Base-by-base conservation (phyloP, 64 coral and sea anemone species). In the Astreopora myriophthalma region DNA sequence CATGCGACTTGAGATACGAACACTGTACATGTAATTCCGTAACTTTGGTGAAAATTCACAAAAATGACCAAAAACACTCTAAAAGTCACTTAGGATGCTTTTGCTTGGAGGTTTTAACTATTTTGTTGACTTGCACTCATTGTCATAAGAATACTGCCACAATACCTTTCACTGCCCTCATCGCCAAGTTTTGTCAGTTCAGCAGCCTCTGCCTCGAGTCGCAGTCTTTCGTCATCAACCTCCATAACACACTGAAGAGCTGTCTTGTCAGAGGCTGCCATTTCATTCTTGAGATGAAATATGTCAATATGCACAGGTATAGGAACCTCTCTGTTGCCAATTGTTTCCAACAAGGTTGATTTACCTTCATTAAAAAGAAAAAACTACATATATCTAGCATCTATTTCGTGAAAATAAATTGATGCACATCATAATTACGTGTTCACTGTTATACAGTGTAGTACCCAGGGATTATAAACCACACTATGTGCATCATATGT, bases 221-320 rank as follows among this genome's bases (percentile, higher is more conserved):
- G 61, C 30, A 76, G 32, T 61, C 97, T 71, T 38, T 99, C 97
- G 65, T 99, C 91, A 79, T 99, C 94, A 80, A 99, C 97, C 36
- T 99, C 97, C 91, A 99, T 95, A 19, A 99, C 97, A 72, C 94
- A 93, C 7, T 99, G 68, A 12, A 99, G 73, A 27, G 97, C 91
- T 60, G 97, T 99, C 52, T 99, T 99, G 49, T 99, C 97, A 73
- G 90, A 85, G 7, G 97, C 90, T 51, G 83, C 90, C 62, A 99
- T 99, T 84, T 99, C 97, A 93, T 89, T 95, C 30, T 87, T 92
- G 35, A 99, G 87, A 85, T 99, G 97, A 91, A 96, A 99, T 31
- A 99, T 99, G 64, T 99, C 97, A 88, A 99, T 93, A 31, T 96
- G 94, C 6, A 67, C 66, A 68, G 97, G 97, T 60, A 99, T 87